These are phyloP conservation scores for Cairina moschata DNA, from an alignment of 2,113 vertebrate genomes.

Conservation along the genomic window DNA sequence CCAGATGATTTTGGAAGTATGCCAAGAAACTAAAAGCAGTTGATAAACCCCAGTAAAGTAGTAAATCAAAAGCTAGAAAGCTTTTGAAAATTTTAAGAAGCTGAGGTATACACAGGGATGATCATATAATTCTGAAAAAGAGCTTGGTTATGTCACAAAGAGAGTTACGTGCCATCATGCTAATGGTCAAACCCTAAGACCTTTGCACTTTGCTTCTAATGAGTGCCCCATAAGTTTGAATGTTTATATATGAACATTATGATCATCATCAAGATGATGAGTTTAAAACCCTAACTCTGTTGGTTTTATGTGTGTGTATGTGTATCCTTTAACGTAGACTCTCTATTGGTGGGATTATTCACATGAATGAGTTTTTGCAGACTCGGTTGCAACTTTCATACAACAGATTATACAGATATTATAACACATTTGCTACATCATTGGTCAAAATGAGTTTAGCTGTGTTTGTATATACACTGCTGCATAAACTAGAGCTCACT, in stretches of 20 bases:
- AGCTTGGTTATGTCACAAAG: not conserved
- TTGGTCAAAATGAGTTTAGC: not conserved
- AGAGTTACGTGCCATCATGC: not conserved
- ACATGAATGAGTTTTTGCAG: not conserved
- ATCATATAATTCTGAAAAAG: not conserved
- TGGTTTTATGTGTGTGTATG: not conserved
- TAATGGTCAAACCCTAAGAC: not conserved
- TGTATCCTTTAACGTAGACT: conserved; percentile 32
- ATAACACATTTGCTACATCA: not conserved
- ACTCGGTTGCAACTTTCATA: not conserved
- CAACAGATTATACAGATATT: not conserved
- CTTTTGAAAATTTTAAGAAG: conserved; percentile 28
- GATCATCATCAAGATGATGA: not conserved
- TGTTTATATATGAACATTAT: not conserved
- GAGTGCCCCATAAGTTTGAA: not conserved
- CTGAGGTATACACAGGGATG: not conserved
- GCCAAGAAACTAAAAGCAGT: conserved; percentile 67
- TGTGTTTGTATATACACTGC: not conserved
- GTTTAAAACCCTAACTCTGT: not conserved
- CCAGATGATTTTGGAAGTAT: conserved; percentile 64
- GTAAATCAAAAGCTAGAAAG: conserved; percentile 56
- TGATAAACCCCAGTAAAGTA: conserved; percentile 67
- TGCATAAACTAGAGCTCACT: not conserved
- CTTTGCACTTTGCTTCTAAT: not conserved
- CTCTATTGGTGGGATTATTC: not conserved